Evolutionary conservation across 2,113 vertebrate species (phyloP), one percentile per base, ranked within the genome.

Genomic region (Actenoides lindsayi): DNA sequence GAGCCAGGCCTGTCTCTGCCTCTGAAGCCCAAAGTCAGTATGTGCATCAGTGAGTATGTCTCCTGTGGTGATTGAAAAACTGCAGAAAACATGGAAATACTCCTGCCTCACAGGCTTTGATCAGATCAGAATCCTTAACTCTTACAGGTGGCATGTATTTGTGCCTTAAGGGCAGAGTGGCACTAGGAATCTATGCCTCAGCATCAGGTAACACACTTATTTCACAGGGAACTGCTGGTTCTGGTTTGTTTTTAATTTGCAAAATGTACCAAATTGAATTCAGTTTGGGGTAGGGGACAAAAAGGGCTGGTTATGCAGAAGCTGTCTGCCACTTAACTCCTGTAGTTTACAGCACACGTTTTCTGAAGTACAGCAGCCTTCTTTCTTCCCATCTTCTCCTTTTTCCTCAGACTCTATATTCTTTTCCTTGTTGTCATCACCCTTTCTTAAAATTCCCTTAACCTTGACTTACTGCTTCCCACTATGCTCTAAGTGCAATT

Each of bases 391-490:
- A 11, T 33, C 23, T 54, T 83, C 80, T 54, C 81, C 80, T 79
- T 93, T 79, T 91, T 39, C 53, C 57, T 79, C 67, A 51, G 39
- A 53, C 24, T 88, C 33, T 53, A 53, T 53, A 83, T 79, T 92
- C 62, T 81, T 64, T 71, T 80, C 68, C 73, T 77, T 65, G 18
- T 37, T 88, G 63, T 16, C 31, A 80, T 50, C 54, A 57, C 10
- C 25, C 50, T 54, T 73, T 88, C 83, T 83, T 48, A 50, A 94
- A 90, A 63, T 92, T 92, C 62, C 68, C 79, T 88, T 95, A 90
- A 80, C 92, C 70, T 73, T 94, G 94, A 95, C 85, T 93, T 79
- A 51, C 65, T 68, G 75, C 41, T 90, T 94, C 79, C 44, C 42
- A 30, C 54, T 74, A 80, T 70, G 74, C 54, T 74, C 35, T 73